Evolutionary conservation across 2,797 vertebrate genomes (phyloP).

Genomic region (Cryptoblepharus egeriae): DNA sequence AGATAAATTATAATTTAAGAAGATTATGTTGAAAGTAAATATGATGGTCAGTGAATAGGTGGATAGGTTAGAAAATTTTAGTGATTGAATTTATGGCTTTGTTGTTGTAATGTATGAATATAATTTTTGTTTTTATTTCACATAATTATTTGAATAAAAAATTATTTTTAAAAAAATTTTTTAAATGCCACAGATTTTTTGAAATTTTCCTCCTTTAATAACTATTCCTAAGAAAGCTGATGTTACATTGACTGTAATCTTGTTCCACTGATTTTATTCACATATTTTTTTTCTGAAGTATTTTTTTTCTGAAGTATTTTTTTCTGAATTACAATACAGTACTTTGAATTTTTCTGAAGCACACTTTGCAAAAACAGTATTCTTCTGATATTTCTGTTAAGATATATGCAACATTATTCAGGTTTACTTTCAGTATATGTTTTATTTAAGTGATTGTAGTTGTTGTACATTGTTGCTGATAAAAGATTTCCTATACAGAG

Average conservation of each 20-base stretch:
- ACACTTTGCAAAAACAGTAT: background rate
- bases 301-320: background rate
- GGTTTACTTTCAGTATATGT: background rate
- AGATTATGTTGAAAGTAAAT: no score
- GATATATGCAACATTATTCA: accelerated
- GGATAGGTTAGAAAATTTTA: no score
- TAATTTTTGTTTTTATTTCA: no score
- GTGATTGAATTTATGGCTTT: no score
- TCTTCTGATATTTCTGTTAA: background rate
- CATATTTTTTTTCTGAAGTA: no score
- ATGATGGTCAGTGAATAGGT: no score
- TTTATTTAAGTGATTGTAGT: background rate
- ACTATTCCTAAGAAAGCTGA: slow-evolving; percentile 32
- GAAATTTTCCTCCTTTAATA: background rate
- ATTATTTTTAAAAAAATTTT: no score
- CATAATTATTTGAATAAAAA: no score
- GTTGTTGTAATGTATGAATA: no score
- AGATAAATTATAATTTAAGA: no score
- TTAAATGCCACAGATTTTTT: slow-evolving; percentile 16
- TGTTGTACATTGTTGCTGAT: background rate
- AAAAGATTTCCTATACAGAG: background rate
- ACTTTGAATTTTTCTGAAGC: background rate
- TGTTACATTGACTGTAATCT: slow-evolving; percentile 13
- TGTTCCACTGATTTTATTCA: background rate
- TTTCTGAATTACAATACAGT: slow-evolving; percentile 3